A percentile compares a stretch with the other conserved stretches of the same genome.
Conservation (phyloP, 2,888 invertebrate species). For the Pyrocoelia pectoralis region DNA sequence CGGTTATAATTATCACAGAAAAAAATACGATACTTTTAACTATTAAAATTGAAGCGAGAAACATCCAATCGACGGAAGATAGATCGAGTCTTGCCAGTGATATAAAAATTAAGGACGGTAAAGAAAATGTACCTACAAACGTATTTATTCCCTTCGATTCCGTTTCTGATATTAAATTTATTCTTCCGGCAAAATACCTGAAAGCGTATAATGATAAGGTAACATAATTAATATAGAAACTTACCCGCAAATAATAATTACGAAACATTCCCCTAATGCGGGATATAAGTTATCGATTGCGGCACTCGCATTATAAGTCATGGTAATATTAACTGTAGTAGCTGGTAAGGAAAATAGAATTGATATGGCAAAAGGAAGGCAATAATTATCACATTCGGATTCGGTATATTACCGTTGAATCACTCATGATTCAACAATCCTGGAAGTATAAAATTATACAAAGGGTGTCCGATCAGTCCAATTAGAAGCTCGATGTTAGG, state of each 20-base stretch:
- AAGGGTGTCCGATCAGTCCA: too few relatives aligned
- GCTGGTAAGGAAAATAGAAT: too few relatives aligned
- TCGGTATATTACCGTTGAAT: too few relatives aligned
- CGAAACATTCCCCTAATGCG: conserved; percentile 91
- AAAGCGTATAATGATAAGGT: too few relatives aligned
- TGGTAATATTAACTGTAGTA: too few relatives aligned
- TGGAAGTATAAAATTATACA: too few relatives aligned
- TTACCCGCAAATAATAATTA: conserved; percentile 89
- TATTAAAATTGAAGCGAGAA: conserved; percentile 83
- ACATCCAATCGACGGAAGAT: conserved; percentile 87
- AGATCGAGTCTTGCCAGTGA: conserved; percentile 88
- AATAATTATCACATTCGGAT: too few relatives aligned
- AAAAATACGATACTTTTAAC: conserved; percentile 89
- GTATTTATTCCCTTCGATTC: conserved; percentile 91
- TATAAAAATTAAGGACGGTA: conserved; percentile 91
- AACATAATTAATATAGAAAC: too few relatives aligned
- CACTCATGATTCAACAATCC: too few relatives aligned
- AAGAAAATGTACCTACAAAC: conserved; percentile 92
- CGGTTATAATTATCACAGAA: conserved; percentile 76
- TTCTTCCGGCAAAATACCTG: conserved; percentile 85
- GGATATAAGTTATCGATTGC: conserved; percentile 86
- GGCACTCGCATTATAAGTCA: conserved; percentile 44
- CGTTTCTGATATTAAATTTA: conserved; percentile 80
- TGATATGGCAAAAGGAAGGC: too few relatives aligned
- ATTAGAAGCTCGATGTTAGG: too few relatives aligned